These are phyloP conservation scores for Pachyseris speciosa DNA, from an alignment of 64 coral and sea anemone species.

Conservation along the genomic window DNA sequence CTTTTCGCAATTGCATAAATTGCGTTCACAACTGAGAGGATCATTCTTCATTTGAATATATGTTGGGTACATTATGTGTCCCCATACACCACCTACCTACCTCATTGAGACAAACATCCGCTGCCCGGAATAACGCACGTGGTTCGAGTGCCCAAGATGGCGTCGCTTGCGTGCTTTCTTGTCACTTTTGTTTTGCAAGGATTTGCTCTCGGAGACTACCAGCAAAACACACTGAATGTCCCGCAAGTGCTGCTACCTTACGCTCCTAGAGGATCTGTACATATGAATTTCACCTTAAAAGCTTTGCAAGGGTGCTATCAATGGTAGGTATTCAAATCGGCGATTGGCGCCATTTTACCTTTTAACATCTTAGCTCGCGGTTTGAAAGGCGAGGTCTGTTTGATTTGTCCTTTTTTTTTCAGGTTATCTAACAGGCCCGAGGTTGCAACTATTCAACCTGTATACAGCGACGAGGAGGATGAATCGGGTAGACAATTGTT, in stretches of 20 bases:
- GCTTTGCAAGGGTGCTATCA: constrained; percentile 79
- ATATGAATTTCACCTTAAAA: constrained; percentile 87
- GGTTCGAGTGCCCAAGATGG: constrained; percentile 46
- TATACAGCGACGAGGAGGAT: constrained; percentile 57
- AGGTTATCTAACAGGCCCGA: constrained; percentile 93
- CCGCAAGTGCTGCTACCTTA: constrained; percentile 82
- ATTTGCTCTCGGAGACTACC: constrained; percentile 27
- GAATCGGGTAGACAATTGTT: constrained; percentile 38
- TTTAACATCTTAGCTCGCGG: background rate
- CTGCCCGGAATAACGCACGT: background rate
- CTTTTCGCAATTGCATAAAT: no score
- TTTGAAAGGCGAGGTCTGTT: background rate
- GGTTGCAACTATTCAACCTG: constrained; percentile 70
- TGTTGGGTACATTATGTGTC: background rate
- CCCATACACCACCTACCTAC: no score
- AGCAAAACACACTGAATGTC: constrained; percentile 86
- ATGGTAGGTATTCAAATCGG: constrained; percentile 51
- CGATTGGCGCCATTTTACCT: constrained; percentile 18
- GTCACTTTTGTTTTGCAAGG: constrained; percentile 9
- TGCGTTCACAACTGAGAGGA: no score
- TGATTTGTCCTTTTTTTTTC: background rate
- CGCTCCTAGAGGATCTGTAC: constrained; percentile 71
- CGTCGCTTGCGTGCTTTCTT: background rate
- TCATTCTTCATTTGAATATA: no score
- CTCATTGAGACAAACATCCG: no score